A percentile compares a stretch with the other conserved stretches of the same genome.
phyloP scores from a whole-genome alignment of 2,113 vertebrate genomes.

The Salvelinus alpinus region DNA sequence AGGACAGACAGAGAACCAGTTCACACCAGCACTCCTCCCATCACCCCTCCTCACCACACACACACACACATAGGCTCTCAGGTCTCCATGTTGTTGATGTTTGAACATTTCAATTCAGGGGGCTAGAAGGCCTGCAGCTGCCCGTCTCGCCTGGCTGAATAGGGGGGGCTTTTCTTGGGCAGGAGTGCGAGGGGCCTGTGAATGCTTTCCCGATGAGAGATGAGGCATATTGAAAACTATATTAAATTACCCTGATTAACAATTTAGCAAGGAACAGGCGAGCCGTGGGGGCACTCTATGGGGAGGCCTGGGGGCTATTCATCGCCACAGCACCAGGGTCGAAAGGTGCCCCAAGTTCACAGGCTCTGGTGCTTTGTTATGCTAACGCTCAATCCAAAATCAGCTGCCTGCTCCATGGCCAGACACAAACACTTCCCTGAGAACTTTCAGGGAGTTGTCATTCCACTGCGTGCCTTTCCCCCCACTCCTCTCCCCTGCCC shows the following conservation, averaged over 20 bases:
- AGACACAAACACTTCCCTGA: conserved; percentile 97
- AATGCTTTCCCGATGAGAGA: conserved; percentile 91
- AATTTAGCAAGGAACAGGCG: conserved; percentile 97
- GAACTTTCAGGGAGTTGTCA: conserved; percentile 90
- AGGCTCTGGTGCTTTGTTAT: conserved; percentile 98
- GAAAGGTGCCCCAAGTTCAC: conserved; percentile 99
- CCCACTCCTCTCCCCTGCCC: conserved; percentile 45
- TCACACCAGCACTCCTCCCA: conserved; percentile 24
- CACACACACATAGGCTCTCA: conserved; percentile 27
- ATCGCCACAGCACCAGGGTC: conserved; percentile 89
- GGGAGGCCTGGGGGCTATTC: conserved; percentile 89
- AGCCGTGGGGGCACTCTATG: conserved; percentile 88
- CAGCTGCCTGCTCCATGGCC: conserved; percentile 91
- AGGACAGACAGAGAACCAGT: conserved; percentile 43
- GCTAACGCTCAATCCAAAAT: conserved; percentile 94
- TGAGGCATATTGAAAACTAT: conserved; percentile 98
- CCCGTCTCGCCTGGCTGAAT: conserved; percentile 79
- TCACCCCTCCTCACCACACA: conserved; percentile 40
- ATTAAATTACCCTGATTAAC: conserved; percentile 99
- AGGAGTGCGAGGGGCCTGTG: conserved; percentile 70
- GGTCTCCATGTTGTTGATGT: conserved; percentile 59
- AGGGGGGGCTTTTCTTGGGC: conserved; percentile 66
- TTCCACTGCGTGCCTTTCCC: conserved; percentile 71
- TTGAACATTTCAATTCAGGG: conserved; percentile 67
- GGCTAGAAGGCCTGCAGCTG: conserved; percentile 83